phyloP scores from a whole-genome alignment of 2,113 vertebrate genomes.

The Urocitellus parryii region DNA sequence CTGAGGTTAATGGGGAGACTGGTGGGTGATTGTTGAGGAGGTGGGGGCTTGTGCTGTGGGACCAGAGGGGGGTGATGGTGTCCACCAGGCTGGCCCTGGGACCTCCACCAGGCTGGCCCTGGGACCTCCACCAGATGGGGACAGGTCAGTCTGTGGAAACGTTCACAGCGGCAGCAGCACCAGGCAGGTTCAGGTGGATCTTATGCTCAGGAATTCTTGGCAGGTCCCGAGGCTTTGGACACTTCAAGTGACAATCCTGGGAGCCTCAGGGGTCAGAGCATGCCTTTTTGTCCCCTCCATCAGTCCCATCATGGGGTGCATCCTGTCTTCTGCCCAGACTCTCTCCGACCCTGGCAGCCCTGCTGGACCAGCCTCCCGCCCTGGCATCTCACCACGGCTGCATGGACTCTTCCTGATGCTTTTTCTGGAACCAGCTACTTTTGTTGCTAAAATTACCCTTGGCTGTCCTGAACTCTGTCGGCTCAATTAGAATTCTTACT shows the following conservation, averaged over 20 bases:
- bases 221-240: not conserved
- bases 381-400: not conserved
- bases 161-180: fast-evolving
- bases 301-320: fast-evolving
- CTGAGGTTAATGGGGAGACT: not conserved
- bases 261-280: not conserved
- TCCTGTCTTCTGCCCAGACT: not conserved
- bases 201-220: fast-evolving
- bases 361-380: not conserved
- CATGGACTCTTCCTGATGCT: not conserved
- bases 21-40: too few relatives aligned
- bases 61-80: fast-evolving
- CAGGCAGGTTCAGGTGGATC: fast-evolving
- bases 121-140: too few relatives aligned
- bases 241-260: too few relatives aligned
- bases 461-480: constrained; percentile 14
- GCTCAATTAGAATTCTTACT: constrained; percentile 47
- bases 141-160: fast-evolving
- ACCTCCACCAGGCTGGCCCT: too few relatives aligned
- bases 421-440: constrained; percentile 42
- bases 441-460: constrained; percentile 69
- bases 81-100: not conserved
- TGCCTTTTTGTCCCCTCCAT: fast-evolving
- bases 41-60: fast-evolving
- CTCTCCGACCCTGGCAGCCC: not conserved